Evolutionary conservation across 2,113 vertebrate species (phyloP), one percentile per base, ranked within the genome.

Genomic region (Ailurus styani): DNA sequence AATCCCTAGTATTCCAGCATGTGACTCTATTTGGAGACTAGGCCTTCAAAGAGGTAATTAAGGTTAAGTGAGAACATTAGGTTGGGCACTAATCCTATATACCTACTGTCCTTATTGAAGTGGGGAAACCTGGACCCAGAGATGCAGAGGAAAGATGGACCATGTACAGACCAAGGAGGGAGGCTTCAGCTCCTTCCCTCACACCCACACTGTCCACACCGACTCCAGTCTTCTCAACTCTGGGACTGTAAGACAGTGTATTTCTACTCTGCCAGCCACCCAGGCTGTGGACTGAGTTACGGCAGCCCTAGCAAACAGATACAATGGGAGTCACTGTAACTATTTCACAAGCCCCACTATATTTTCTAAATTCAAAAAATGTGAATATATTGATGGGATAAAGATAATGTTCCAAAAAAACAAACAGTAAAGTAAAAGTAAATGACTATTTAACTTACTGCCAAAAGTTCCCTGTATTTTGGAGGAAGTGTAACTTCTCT

Each of bases 401-500:
- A 93, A 75, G 79, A 91, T 87, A 54, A 64, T 52, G 75, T 64
- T 84, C n/a, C 10, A 81, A 90, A 88, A 88, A 83, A 90, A 23
- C 27, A 97, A 97, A 94, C 7, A 0, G 42, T 42, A 52, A 42
- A 34, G 90, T 60, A 50, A 4, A 93, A 52, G 8, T 62, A 50
- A 75, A 64, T 57, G 7, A 64, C n/a, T n/a, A 96, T 60, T 91
- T 95, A 75, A 98, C 99, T 98, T 94, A 99, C 99, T 95, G 98
- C 98, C 95, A 99, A 42, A 88, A 99, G 86, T 81, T 99, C 97
- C 78, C 99, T 98, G 1, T 99, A 99, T 68, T 98, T 97, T 93
- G 98, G 99, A 96, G 99, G 99, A 37, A 99, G 98, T 84, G 98
- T 98, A 45, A 95, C 82, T 86, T 99, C 99, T 75, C 98, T 95